Evolutionary conservation across 2,797 vertebrate genomes (phyloP).

Genomic region (Odontamblyopus rebecca): DNA sequence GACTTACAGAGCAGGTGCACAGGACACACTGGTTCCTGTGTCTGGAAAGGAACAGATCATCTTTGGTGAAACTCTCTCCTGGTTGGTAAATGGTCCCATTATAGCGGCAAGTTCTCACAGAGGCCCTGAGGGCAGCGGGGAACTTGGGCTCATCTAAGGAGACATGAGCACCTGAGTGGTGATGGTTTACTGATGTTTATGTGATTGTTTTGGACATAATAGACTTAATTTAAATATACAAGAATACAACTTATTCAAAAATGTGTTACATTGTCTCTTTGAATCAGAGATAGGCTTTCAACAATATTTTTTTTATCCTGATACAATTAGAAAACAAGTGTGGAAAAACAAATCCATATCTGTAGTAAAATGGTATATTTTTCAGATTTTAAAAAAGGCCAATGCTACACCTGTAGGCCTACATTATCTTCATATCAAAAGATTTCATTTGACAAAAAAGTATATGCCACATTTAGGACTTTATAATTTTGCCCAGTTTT

Average conservation of each 20-base stretch:
- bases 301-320: no score
- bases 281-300: not conserved
- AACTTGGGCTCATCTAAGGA: slow-evolving; percentile 78
- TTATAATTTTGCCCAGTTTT: no score
- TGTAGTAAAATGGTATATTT: no score
- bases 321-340: no score
- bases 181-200: not conserved
- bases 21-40: slow-evolving; percentile 91
- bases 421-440: no score
- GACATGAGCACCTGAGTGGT: not conserved
- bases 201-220: not conserved
- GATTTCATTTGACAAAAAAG: no score
- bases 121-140: slow-evolving; percentile 86
- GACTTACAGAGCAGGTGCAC: slow-evolving; percentile 93
- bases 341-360: no score
- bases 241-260: not conserved
- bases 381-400: no score
- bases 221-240: not conserved
- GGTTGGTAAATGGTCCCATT: slow-evolving; percentile 89
- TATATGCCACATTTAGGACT: no score
- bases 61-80: slow-evolving; percentile 88
- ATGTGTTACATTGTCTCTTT: not conserved
- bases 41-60: slow-evolving; percentile 85
- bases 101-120: slow-evolving; percentile 84
- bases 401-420: no score